These are phyloP conservation scores for Slavum lentiscoides DNA, from an alignment of 2,888 invertebrate genomes.

Conservation along the genomic window DNA sequence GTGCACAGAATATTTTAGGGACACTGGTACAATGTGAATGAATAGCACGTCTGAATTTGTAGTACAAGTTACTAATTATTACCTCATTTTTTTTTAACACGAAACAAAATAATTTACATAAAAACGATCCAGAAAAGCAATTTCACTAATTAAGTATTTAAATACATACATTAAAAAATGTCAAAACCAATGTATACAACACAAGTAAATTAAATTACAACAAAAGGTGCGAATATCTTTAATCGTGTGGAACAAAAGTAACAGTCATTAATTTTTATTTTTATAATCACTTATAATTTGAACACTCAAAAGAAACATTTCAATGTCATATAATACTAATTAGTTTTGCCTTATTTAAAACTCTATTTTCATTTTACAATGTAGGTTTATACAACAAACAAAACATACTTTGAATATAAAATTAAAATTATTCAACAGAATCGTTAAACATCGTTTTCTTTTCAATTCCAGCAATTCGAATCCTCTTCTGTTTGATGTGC, in stretches of 20 bases:
- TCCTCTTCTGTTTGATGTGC: conserved; percentile 41
- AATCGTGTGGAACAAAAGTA: too few relatives aligned
- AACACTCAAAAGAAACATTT: background rate
- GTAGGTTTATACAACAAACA: background rate
- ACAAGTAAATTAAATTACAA: too few relatives aligned
- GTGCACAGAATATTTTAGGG: too few relatives aligned
- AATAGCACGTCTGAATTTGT: too few relatives aligned
- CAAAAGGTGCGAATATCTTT: too few relatives aligned
- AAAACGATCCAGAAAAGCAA: background rate
- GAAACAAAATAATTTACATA: background rate
- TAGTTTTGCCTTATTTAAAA: background rate
- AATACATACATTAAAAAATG: background rate
- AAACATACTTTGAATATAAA: background rate
- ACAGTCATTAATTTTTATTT: too few relatives aligned
- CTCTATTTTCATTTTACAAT: too few relatives aligned
- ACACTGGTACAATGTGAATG: too few relatives aligned
- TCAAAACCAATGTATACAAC: background rate
- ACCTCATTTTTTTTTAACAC: too few relatives aligned
- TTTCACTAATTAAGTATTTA: background rate
- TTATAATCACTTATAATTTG: background rate
- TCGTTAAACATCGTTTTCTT: conserved; percentile 33
- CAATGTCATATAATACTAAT: background rate
- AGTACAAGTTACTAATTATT: too few relatives aligned
- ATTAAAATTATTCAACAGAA: conserved; percentile 11
- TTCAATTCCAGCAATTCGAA: conserved; percentile 32